Conservation (phyloP, 2,888 invertebrate genomes). For the Atrina japonica region DNA sequence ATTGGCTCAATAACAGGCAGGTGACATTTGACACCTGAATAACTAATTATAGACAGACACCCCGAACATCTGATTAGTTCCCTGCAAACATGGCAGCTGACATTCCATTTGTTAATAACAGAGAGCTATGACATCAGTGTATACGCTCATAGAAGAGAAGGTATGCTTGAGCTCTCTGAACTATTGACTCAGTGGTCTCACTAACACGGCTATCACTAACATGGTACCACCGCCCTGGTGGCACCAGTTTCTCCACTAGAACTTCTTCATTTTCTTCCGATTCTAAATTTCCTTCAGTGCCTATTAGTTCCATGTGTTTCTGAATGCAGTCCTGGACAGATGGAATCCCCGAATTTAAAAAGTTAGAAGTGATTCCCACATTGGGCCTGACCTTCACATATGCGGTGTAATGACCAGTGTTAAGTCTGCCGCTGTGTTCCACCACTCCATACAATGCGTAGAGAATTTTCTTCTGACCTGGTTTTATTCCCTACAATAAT, state of each 20-base stretch:
- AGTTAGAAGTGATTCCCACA: constrained; percentile 63
- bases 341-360: constrained; percentile 59
- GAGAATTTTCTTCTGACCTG: constrained; percentile 86
- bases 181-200: constrained; percentile 89
- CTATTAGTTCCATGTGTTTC: constrained; percentile 53
- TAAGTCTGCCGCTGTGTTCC: constrained; percentile 95
- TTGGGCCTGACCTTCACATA: constrained; percentile 90
- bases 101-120: no score
- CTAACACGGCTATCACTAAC: constrained; percentile 94
- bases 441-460: constrained; percentile 97
- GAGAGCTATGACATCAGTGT: constrained; percentile 61
- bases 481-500: constrained; percentile 72
- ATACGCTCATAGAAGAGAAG: constrained; percentile 97
- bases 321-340: constrained; percentile 64
- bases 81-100: no score
- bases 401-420: constrained; percentile 95
- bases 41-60: no score
- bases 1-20: no score
- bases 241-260: constrained; percentile 62
- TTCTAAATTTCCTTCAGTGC: constrained; percentile 47
- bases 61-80: no score
- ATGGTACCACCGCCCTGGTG: constrained; percentile 93
- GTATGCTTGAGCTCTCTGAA: constrained; percentile 94
- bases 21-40: no score
- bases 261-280: constrained; percentile 52